phyloP scores from a whole-genome alignment of 2,888 invertebrate species.

The Harmothoe impar region DNA sequence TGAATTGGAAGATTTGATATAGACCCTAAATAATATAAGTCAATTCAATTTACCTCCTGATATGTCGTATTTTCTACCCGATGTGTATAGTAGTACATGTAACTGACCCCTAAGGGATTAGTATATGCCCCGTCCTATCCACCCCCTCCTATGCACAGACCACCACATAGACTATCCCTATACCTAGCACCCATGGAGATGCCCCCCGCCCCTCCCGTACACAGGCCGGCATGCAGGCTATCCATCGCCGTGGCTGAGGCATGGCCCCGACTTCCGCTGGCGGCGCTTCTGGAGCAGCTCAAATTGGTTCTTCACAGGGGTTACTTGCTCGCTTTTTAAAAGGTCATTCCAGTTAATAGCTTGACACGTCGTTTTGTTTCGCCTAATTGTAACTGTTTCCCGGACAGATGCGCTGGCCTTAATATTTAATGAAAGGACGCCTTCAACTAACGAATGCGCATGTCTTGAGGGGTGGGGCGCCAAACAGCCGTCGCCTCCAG shows the following conservation, averaged over 20 bases:
- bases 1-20: too few species aligned
- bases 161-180: too few species aligned
- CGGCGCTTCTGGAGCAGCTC: constrained; percentile 52
- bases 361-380: constrained; percentile 61
- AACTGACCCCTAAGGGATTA: too few species aligned
- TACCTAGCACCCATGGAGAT: too few species aligned
- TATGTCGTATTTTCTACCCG: too few species aligned
- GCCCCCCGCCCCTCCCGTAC: constrained; percentile 9
- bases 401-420: constrained; percentile 54
- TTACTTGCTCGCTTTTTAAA: constrained; percentile 60
- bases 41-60: too few species aligned
- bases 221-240: background rate
- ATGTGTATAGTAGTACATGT: too few species aligned
- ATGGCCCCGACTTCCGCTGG: constrained; percentile 14
- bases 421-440: constrained; percentile 54
- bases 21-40: too few species aligned
- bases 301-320: constrained; percentile 61
- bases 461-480: constrained; percentile 20
- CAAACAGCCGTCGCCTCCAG: background rate
- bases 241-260: constrained; percentile 30
- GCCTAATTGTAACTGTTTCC: constrained; percentile 63
- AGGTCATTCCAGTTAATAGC: constrained; percentile 62
- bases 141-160: too few species aligned
- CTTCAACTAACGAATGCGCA: constrained; percentile 50
- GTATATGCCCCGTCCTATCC: too few species aligned